phyloP scores from a whole-genome alignment of 1,140 invertebrate species.

The Hyposmocoma kahamanoa region DNA sequence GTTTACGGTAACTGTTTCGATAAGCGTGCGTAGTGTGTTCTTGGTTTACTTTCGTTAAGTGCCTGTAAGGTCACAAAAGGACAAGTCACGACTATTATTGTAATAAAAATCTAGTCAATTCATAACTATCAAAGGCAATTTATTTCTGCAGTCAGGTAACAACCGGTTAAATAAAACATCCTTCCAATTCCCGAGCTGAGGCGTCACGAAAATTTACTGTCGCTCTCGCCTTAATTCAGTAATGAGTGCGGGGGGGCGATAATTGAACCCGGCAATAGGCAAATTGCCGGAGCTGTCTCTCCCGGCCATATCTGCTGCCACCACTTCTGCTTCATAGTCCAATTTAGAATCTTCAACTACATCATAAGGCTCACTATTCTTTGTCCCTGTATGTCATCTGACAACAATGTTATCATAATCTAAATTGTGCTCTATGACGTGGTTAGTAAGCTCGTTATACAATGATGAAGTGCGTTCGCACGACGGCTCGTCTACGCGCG shows the following conservation, averaged over 20 bases:
- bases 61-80: too few relatives aligned
- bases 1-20: too few relatives aligned
- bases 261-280: conserved; percentile 66
- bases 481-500: conserved; percentile 39
- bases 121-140: too few relatives aligned
- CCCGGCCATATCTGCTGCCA: conserved; percentile 32
- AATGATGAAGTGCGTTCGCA: conserved; percentile 23
- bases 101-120: too few relatives aligned
- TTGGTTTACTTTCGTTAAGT: too few relatives aligned
- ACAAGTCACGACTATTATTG: too few relatives aligned
- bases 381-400: conserved; percentile 11
- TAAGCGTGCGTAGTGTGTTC: too few relatives aligned
- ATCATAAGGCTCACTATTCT: conserved; percentile 25
- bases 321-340: conserved; percentile 15
- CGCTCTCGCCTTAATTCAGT: conserved; percentile 66
- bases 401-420: conserved; percentile 26
- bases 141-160: too few relatives aligned
- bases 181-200: conserved; percentile 49
- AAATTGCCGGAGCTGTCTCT: conserved; percentile 58
- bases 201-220: conserved; percentile 62
- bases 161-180: conserved; percentile 40
- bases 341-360: conserved; percentile 29
- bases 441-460: conserved; percentile 35
- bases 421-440: conserved; percentile 38
- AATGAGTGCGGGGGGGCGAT: conserved; percentile 69